Conservation (phyloP, 2,113 vertebrate genomes). For the Caretta caretta region DNA sequence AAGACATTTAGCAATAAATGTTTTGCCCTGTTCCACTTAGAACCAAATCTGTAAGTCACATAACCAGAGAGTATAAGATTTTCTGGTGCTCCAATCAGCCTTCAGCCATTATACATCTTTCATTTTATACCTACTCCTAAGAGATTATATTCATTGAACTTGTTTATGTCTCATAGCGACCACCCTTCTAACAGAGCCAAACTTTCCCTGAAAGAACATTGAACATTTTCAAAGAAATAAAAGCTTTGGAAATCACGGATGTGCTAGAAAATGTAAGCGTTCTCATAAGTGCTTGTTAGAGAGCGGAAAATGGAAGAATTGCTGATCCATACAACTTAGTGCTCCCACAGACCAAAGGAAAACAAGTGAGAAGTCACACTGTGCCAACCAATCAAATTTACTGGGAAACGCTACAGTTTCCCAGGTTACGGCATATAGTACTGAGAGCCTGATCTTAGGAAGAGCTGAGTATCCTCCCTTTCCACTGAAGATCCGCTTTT, state of each 20-base stretch:
- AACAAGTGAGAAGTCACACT: neutral
- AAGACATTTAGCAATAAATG: neutral
- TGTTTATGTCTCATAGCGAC: neutral
- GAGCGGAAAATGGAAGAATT: neutral
- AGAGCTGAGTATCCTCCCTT: neutral
- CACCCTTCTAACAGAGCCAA: neutral
- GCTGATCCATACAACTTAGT: neutral
- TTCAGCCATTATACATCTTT: neutral
- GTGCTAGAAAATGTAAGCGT: rapidly evolving
- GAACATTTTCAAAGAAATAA: neutral
- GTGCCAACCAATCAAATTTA: neutral
- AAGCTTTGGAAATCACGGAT: neutral
- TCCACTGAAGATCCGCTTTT: neutral
- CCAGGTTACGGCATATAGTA: neutral
- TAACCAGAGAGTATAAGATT: neutral
- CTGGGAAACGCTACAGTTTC: neutral
- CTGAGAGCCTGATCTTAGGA: neutral
- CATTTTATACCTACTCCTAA: neutral
- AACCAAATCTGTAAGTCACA: neutral
- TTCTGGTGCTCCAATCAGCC: neutral
- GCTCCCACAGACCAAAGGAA: neutral
- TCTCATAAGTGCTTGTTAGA: no score
- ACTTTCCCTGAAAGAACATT: neutral
- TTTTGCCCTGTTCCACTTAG: neutral
- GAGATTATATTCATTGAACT: neutral